phyloP scores from a whole-genome alignment of 2,797 vertebrate genomes.

The Aphelocoma californica region DNA sequence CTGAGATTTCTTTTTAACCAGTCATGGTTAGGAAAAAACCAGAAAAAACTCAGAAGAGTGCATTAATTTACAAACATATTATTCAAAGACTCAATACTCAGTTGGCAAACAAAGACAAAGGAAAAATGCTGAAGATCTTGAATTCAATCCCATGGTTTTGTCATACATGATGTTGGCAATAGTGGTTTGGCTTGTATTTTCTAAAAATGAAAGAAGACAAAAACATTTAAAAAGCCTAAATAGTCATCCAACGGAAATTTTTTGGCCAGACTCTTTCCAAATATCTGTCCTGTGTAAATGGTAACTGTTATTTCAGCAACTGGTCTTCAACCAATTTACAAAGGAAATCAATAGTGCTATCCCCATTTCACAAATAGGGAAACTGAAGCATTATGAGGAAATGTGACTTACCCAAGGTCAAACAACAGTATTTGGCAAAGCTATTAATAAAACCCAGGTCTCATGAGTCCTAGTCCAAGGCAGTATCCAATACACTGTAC shows the following conservation, averaged over 20 bases:
- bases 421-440: slow-evolving; percentile 30
- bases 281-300: neutral
- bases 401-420: slow-evolving; percentile 52
- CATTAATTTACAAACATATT: neutral
- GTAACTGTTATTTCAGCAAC: neutral
- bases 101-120: neutral
- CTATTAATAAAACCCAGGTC: slow-evolving; percentile 56
- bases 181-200: neutral
- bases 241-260: neutral
- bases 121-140: neutral
- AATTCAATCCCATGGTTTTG: neutral
- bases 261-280: neutral
- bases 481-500: slow-evolving; percentile 39
- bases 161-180: neutral
- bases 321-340: slow-evolving; percentile 11
- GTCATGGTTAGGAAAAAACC: neutral
- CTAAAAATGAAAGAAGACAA: neutral
- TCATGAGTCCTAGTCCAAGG: slow-evolving; percentile 25
- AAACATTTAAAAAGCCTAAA: neutral
- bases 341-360: slow-evolving; percentile 36
- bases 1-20: neutral
- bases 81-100: neutral
- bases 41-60: neutral
- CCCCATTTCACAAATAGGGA: neutral
- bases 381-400: slow-evolving; percentile 24